Conservation (phyloP, 2,888 invertebrate genomes). For the Cinara cedri region DNA sequence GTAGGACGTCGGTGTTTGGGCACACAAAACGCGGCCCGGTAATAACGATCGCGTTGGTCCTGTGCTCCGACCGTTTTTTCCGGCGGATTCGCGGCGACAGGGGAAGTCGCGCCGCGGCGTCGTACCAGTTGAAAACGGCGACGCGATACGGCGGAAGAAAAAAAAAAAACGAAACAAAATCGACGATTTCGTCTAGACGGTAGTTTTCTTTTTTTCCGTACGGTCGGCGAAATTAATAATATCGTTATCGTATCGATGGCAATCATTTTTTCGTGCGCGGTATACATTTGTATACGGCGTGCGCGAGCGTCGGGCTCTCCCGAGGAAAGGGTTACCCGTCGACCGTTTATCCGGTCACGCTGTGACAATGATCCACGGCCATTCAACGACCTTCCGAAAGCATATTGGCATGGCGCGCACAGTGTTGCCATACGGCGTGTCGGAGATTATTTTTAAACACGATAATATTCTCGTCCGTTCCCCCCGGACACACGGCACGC, state of each 20-base stretch:
- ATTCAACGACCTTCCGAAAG: slow-evolving; percentile 56
- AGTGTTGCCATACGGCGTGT: slow-evolving; percentile 54
- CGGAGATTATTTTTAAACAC: slow-evolving; percentile 53
- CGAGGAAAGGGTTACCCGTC: slow-evolving; percentile 41
- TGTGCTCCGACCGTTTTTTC: slow-evolving; percentile 11
- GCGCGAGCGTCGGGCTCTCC: background rate
- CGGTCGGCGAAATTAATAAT: background rate
- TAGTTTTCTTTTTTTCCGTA: background rate
- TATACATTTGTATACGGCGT: background rate
- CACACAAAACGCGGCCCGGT: background rate
- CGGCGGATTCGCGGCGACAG: background rate
- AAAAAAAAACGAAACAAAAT: background rate
- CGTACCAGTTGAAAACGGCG: background rate
- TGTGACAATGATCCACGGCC: slow-evolving; percentile 57
- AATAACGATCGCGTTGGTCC: background rate
- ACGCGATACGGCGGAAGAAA: background rate
- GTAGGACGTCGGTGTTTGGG: slow-evolving; percentile 5
- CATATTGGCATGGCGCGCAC: slow-evolving; percentile 36
- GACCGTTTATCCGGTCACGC: slow-evolving; percentile 53
- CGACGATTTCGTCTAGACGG: background rate
- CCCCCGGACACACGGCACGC: background rate
- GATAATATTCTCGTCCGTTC: slow-evolving; percentile 42
- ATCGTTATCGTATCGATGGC: slow-evolving; percentile 8
- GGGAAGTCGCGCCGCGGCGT: no score
- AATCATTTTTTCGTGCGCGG: no score